phyloP scores from a whole-genome alignment of 2,888 invertebrate genomes.

The Drosophila merina region DNA sequence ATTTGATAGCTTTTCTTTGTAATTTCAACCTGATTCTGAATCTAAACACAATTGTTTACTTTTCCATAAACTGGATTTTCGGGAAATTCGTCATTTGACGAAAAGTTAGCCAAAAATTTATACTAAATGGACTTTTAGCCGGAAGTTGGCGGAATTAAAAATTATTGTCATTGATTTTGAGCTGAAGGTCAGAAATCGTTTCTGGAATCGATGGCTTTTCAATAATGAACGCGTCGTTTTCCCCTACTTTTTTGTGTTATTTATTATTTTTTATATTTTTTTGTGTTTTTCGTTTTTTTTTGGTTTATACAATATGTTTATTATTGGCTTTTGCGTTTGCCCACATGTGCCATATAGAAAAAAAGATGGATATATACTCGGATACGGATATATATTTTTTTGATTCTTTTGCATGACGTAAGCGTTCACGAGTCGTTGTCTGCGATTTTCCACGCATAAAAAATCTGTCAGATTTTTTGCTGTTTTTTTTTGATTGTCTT shows the following conservation, averaged over 20 bases:
- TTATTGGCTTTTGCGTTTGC: slow-evolving; percentile 50
- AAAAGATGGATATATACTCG: slow-evolving; percentile 38
- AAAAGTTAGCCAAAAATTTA: not conserved
- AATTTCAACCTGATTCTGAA: not conserved
- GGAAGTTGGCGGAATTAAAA: slow-evolving; percentile 2
- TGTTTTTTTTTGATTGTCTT: not conserved
- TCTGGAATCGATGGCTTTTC: slow-evolving; percentile 31
- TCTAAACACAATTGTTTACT: slow-evolving; percentile 6
- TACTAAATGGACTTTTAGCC: not conserved
- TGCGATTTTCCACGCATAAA: slow-evolving; percentile 46
- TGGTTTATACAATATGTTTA: slow-evolving; percentile 46
- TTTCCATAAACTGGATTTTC: not conserved
- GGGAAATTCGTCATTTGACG: not conserved
- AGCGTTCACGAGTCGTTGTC: slow-evolving; percentile 68
- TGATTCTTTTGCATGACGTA: slow-evolving; percentile 68
- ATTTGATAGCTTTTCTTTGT: not conserved
- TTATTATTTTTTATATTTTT: not conserved
- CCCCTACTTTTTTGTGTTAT: slow-evolving; percentile 12
- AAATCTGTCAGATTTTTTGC: slow-evolving; percentile 11
- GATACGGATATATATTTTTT: slow-evolving; percentile 38
- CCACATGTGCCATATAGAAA: slow-evolving; percentile 76
- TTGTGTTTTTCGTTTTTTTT: slow-evolving; percentile 12
- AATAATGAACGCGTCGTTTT: slow-evolving; percentile 25
- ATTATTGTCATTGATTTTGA: not conserved
- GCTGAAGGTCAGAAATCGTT: slow-evolving; percentile 23